Conservation (phyloP, 92 coral and sea anemone species). For the Anthopleura xanthogrammica region DNA sequence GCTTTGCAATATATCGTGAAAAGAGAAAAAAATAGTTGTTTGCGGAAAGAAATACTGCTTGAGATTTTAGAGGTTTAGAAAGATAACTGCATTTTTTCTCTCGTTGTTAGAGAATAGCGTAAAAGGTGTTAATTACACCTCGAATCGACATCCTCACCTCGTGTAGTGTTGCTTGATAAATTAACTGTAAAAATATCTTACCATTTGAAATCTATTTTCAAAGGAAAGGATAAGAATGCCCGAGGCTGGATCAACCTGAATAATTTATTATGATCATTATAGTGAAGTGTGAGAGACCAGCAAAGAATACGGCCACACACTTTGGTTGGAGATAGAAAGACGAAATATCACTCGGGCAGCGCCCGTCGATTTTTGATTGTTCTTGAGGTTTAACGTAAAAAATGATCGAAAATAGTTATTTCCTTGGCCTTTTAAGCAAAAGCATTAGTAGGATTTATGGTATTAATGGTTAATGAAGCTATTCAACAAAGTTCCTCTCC, state of each 20-base stretch:
- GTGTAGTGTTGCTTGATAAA: background rate
- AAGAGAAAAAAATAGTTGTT: too few relatives aligned
- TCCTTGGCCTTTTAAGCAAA: slow-evolving; percentile 45
- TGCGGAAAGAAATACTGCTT: too few relatives aligned
- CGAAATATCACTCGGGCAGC: background rate
- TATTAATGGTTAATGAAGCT: slow-evolving; percentile 47
- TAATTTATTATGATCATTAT: slow-evolving; percentile 12
- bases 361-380: background rate
- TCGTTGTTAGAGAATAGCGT: background rate
- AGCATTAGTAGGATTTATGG: slow-evolving; percentile 20
- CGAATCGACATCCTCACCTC: background rate
- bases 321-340: background rate
- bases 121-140: background rate
- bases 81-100: too few relatives aligned
- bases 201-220: slow-evolving; percentile 3
- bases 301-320: background rate
- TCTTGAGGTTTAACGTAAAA: background rate
- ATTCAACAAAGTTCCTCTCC: slow-evolving; percentile 16
- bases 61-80: too few relatives aligned
- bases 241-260: slow-evolving; percentile 8
- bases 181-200: slow-evolving; percentile 14
- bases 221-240: slow-evolving; percentile 13
- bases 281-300: background rate
- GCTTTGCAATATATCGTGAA: too few relatives aligned
- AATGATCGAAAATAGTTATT: slow-evolving; percentile 50